Conservation (phyloP, 2,888 invertebrate genomes). For the Coelogynopora nodosa region DNA sequence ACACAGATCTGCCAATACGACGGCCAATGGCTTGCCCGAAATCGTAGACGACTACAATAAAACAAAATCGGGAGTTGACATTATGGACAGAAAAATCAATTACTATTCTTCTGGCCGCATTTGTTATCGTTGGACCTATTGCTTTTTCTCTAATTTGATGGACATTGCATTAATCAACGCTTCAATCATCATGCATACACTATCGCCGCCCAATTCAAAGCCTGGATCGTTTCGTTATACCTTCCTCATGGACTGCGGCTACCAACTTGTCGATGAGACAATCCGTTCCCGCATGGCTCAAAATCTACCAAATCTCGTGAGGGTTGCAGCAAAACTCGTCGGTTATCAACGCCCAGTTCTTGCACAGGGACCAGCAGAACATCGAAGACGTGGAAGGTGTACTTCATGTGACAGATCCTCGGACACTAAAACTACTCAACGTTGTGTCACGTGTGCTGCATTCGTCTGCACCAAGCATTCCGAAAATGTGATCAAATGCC, state of each 20-base stretch:
- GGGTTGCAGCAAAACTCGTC: slow-evolving; percentile 23
- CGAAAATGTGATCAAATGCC: not conserved
- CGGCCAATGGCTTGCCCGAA: not conserved
- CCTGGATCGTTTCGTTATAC: not conserved
- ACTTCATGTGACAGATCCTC: slow-evolving; percentile 9
- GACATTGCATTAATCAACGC: not conserved
- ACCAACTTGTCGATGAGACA: slow-evolving; percentile 17
- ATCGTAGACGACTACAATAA: no score
- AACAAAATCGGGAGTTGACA: not conserved
- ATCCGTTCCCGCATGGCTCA: slow-evolving; percentile 7
- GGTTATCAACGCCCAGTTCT: slow-evolving; percentile 14
- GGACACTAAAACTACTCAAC: slow-evolving; percentile 19
- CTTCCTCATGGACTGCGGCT: not conserved
- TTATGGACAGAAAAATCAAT: not conserved
- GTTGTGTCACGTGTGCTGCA: slow-evolving; percentile 23
- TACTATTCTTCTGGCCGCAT: not conserved
- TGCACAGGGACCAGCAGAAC: not conserved
- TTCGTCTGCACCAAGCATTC: slow-evolving; percentile 23
- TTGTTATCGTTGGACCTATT: not conserved
- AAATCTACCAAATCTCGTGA: slow-evolving; percentile 8
- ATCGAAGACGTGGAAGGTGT: slow-evolving; percentile 1
- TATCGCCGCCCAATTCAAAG: not conserved
- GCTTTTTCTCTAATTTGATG: not conserved
- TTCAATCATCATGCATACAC: not conserved
- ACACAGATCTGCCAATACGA: slow-evolving; percentile 17